Evolutionary conservation across 1,140 invertebrate genomes (phyloP).

Genomic region (Dryas iulia): DNA sequence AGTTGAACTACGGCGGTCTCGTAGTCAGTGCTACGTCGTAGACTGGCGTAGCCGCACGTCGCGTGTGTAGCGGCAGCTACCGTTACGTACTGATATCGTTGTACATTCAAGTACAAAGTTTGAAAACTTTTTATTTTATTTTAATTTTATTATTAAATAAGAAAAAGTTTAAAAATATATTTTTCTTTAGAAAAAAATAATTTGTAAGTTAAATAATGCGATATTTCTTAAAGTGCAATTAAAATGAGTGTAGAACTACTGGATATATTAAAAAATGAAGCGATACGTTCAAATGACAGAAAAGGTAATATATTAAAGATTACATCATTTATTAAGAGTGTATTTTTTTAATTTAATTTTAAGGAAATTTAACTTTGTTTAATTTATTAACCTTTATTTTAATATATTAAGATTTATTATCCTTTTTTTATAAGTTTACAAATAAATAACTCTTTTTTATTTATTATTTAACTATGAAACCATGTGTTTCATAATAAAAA

Average conservation of each 20-base stretch:
- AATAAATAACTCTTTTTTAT: too few species aligned
- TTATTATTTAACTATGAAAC: too few species aligned
- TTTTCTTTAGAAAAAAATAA: not conserved
- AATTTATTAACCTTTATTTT: too few species aligned
- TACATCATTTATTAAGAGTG: not conserved
- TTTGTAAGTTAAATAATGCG: constrained; percentile 5
- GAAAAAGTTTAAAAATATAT: not conserved
- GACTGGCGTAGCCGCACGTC: constrained; percentile 53
- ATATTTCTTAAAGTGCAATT: constrained; percentile 9
- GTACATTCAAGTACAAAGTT: constrained; percentile 1
- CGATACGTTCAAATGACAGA: constrained; percentile 11
- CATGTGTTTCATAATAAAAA: too few species aligned
- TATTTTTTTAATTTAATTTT: not conserved
- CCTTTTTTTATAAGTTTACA: too few species aligned
- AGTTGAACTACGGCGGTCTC: not conserved
- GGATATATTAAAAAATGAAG: constrained; percentile 50
- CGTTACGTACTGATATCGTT: constrained; percentile 38
- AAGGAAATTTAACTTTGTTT: too few species aligned
- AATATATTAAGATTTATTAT: too few species aligned
- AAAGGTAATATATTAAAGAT: not conserved
- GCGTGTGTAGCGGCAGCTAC: constrained; percentile 27
- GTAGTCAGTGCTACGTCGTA: constrained; percentile 62
- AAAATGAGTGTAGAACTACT: constrained; percentile 59
- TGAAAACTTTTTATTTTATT: constrained; percentile 14
- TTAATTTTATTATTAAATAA: constrained; percentile 13